Evolutionary conservation across 2,113 vertebrate genomes (phyloP).

Genomic region (Craseonycteris thonglongyai): DNA sequence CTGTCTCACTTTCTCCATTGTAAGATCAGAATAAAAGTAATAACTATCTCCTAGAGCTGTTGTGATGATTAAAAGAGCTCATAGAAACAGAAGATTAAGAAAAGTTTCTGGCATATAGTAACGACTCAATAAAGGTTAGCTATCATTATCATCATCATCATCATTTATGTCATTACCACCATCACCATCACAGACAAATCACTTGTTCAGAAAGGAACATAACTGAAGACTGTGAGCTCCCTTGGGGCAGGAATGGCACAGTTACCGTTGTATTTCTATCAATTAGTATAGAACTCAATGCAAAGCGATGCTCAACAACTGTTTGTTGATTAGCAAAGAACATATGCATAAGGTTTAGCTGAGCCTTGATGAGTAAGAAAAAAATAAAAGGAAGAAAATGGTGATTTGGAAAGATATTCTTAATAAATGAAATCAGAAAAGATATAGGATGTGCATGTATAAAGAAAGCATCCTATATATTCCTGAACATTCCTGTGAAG

Average conservation of each 20-base stretch:
- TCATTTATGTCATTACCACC: neutral
- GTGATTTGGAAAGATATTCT: neutral
- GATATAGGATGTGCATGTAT: neutral
- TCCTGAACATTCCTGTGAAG: neutral
- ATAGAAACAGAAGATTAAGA: neutral
- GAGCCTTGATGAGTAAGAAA: neutral
- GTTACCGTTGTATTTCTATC: neutral
- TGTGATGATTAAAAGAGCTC: neutral
- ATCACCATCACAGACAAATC: neutral
- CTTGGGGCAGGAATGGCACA: neutral
- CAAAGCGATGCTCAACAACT: neutral
- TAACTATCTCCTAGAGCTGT: neutral
- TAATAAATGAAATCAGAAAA: neutral
- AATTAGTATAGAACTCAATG: neutral
- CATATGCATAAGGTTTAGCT: neutral
- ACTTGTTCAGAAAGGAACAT: neutral
- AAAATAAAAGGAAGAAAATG: neutral
- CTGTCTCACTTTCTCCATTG: neutral
- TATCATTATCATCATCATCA: neutral
- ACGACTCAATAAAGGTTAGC: neutral
- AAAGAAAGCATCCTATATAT: neutral
- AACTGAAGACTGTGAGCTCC: neutral
- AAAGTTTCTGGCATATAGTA: neutral
- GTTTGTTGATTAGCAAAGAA: neutral
- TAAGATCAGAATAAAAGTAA: slow-evolving; percentile 19